These are phyloP conservation scores for Leucania comma DNA, from an alignment of 2,888 invertebrate genomes.

Conservation along the genomic window DNA sequence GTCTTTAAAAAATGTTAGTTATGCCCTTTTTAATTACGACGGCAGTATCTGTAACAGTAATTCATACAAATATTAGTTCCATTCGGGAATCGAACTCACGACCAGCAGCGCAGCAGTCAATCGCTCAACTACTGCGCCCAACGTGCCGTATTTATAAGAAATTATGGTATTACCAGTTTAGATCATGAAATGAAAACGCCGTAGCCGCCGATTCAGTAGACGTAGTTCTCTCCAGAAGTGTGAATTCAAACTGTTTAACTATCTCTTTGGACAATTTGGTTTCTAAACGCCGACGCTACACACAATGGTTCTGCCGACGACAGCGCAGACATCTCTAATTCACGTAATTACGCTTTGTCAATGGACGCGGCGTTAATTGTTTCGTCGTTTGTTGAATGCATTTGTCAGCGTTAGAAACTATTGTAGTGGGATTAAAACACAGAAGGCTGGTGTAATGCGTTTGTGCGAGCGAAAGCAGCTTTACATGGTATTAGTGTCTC, in stretches of 20 bases:
- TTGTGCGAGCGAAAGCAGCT: conserved; percentile 26
- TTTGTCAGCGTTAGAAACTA: conserved; percentile 12
- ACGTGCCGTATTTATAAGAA: no score
- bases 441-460: conserved; percentile 19
- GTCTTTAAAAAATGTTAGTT: no score
- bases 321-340: conserved; percentile 16
- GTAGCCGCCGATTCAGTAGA: not conserved
- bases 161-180: no score
- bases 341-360: conserved; percentile 22
- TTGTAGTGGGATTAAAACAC: conserved; percentile 22
- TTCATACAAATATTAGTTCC: no score
- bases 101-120: no score
- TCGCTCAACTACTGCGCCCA: no score
- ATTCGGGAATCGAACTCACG: no score
- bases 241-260: conserved; percentile 9
- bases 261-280: conserved; percentile 3
- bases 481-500: conserved; percentile 13
- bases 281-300: conserved; percentile 3
- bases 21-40: no score
- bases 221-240: not conserved
- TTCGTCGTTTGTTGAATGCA: conserved; percentile 37
- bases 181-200: no score
- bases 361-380: conserved; percentile 36
- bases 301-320: conserved; percentile 18
- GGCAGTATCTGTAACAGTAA: no score